phyloP scores from a whole-genome alignment of 2,797 vertebrate species.

The Ciconia nigra region DNA sequence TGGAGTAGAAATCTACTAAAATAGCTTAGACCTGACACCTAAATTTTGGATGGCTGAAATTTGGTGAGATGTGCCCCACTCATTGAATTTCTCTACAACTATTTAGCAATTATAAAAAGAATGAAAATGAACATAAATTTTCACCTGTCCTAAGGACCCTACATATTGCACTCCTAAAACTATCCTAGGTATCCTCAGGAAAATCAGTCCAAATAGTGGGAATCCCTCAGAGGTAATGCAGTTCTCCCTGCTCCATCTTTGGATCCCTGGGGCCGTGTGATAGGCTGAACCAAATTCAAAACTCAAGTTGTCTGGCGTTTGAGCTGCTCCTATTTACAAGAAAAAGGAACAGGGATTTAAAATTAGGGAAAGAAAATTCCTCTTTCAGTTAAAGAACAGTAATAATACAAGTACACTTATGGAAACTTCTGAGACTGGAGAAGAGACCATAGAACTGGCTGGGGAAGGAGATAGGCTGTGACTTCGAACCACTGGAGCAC shows the following conservation, averaged over 20 bases:
- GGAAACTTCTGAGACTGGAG: neutral
- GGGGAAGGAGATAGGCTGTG: neutral
- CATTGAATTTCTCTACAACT: neutral
- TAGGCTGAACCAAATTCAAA: neutral
- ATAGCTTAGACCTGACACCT: neutral
- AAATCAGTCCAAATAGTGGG: neutral
- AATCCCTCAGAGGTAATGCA: neutral
- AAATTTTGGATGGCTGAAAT: neutral
- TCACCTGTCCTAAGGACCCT: neutral
- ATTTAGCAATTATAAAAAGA: neutral
- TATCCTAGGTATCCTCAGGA: neutral
- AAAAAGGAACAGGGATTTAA: neutral
- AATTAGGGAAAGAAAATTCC: neutral
- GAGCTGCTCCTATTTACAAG: neutral
- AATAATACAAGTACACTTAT: neutral
- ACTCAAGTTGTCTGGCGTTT: neutral
- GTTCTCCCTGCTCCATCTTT: neutral
- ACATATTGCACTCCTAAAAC: neutral
- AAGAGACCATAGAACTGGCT: neutral
- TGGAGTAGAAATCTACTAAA: neutral
- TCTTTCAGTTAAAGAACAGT: neutral
- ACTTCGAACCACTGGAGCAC: neutral
- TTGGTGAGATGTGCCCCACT: neutral
- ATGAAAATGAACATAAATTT: neutral
- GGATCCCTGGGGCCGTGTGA: neutral